Evolutionary conservation across 2,113 vertebrate genomes (phyloP).

Genomic region (Ctenodactylus gundi): DNA sequence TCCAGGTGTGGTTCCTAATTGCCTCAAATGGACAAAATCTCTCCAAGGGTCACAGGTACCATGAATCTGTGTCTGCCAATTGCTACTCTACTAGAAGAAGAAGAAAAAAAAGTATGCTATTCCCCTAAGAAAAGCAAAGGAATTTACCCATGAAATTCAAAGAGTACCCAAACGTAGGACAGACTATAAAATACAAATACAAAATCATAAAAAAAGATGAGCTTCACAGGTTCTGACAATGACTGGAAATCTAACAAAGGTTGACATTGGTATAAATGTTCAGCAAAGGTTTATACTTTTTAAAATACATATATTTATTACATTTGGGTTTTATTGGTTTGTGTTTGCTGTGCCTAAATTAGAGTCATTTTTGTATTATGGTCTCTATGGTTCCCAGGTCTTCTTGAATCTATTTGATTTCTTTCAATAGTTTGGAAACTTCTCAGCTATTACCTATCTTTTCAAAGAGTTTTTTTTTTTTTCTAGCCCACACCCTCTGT

Average conservation of each 20-base stretch:
- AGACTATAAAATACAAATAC: not conserved
- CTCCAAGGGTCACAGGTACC: too few relatives aligned
- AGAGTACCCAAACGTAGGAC: not conserved
- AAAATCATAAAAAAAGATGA: slow-evolving; percentile 31
- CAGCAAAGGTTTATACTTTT: not conserved
- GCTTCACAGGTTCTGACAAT: not conserved
- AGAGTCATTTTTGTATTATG: not conserved
- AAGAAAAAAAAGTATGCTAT: not conserved
- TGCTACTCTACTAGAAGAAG: too few relatives aligned
- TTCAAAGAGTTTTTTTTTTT: slow-evolving; percentile 23
- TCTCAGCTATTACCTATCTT: not conserved
- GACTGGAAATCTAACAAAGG: not conserved
- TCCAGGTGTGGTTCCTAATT: too few relatives aligned
- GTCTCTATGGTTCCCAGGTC: not conserved
- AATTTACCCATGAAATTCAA: slow-evolving; percentile 14
- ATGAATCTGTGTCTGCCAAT: not conserved
- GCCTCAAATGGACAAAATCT: too few relatives aligned
- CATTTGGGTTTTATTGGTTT: not conserved
- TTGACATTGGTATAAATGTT: not conserved
- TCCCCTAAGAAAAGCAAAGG: slow-evolving; percentile 1
- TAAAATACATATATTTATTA: not conserved
- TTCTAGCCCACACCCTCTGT: not conserved
- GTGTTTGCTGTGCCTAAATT: not conserved
- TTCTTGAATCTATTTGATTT: slow-evolving; percentile 5
- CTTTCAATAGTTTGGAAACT: not conserved